Conservation (phyloP, 2,113 vertebrate species). For the Leptobrachium leishanense region DNA sequence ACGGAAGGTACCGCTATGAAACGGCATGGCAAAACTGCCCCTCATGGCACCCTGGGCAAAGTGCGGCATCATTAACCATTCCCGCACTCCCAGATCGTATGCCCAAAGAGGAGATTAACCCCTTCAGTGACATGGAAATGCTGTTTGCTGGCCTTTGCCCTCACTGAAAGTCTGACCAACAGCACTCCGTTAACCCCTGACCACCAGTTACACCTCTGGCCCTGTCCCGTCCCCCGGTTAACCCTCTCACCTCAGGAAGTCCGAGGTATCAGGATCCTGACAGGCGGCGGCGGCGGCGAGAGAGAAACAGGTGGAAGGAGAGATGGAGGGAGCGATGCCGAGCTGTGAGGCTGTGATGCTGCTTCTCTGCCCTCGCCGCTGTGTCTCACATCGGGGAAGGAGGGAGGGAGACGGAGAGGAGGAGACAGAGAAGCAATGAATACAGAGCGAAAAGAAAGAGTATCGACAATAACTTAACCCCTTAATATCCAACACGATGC, state of each 20-base stretch:
- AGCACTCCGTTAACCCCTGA: background rate
- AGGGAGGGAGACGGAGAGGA: slow-evolving; percentile 37
- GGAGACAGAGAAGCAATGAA: slow-evolving; percentile 37
- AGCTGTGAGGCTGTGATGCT: slow-evolving; percentile 13
- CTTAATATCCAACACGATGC: background rate
- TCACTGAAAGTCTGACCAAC: background rate
- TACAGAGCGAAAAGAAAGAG: slow-evolving; percentile 26
- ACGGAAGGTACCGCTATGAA: background rate
- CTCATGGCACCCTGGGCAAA: background rate
- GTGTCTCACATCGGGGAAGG: slow-evolving; percentile 29
- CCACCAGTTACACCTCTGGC: background rate
- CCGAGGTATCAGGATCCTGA: background rate
- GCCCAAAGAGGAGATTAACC: background rate
- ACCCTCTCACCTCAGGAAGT: slow-evolving; percentile 13
- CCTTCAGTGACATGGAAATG: background rate
- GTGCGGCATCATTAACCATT: background rate
- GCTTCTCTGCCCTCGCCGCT: slow-evolving; percentile 29
- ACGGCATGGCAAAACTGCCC: background rate
- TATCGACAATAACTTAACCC: slow-evolving; percentile 17
- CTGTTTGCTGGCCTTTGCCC: background rate
- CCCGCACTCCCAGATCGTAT: background rate
- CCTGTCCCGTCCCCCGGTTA: background rate
- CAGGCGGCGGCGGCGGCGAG: background rate
- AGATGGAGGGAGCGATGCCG: background rate
- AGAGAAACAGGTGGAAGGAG: background rate